Evolutionary conservation across 2,888 invertebrate genomes (phyloP), one percentile per base, ranked within the genome.

Genomic region (Vandiemenella viatica): DNA sequence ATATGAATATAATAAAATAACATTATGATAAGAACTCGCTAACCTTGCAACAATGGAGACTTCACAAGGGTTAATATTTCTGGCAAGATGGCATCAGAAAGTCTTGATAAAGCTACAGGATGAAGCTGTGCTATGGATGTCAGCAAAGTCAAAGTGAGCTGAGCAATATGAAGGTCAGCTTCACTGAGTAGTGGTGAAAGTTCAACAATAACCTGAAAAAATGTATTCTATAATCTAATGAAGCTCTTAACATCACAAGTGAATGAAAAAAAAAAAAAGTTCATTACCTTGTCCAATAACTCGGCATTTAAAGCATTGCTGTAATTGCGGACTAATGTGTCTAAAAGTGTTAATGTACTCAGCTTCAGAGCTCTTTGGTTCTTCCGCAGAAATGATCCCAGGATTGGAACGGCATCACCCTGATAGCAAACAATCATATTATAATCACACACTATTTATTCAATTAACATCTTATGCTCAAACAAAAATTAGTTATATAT

Each of bases 301-400:
- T 82, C 80, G 18, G 83, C 76, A 49, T 75, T 77, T 54, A 84
- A 69, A 5, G 75, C 72, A 48, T 72, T 67, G 61, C 86, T 83
- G 65, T 93, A 93, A 63, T 92, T 88, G 59, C 83, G 83, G 21
- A 95, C 86, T 41, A 97, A 72, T 21, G 90, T 89, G 62, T 95
- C 92, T 48, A 98, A 68, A 46, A 97, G 74, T 44, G 87, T 82
- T 48, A 97, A 71, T 0, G 96, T 92, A 57, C 87, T 83, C 41
- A 97, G 69, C 67, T 96, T 95, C 50, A 98, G 70, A 10, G 93
- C 90, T 54, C 97, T 76, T 65, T 97, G 93, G 70, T 97, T 97
- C 71, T 98, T 98, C 46, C 96, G 75, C 56, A 98, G 69, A 64
- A 97, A 97, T 2, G 92, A 85, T 22, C 93, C 92, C 48, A 97